Evolutionary conservation across 2,888 invertebrate species (phyloP), one percentile per base, ranked within the genome.

Genomic region (Doris montereyensis): DNA sequence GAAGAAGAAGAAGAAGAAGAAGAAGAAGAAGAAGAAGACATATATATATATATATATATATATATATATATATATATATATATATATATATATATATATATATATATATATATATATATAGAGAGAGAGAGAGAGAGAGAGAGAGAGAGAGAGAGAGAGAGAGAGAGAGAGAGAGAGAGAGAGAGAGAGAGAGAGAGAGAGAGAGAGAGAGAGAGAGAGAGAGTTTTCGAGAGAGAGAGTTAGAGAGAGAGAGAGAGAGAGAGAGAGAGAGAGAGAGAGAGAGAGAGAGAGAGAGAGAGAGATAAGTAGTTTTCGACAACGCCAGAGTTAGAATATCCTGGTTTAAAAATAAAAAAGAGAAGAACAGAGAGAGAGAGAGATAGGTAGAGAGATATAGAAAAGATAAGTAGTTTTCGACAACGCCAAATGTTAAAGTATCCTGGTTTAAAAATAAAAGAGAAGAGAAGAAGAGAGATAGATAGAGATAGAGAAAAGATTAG

Each of bases 231-330:
- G 70, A 2, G 70, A 28, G 70, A 8, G 70, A 8, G 30, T 8
- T 30, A 8, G 70, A 5, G 70, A 8, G 32, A 28, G 70, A 32
- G 32, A 35, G 65, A 35, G 67, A 41, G 76, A 28, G 41, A 67
- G 76, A 35, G 75, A 24, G 58, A 28, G 24, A 28, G 32, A 74
- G 34, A 62, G 62, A 60, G 28, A 60, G 75, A 10, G 58, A n/a
- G 75, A 24, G 24, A 30, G 34, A 30, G 70, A n/a, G 3, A 70
- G 30, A 65, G 67, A 65, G 3, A n/a, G n/a, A n/a, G n/a, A n/a
- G n/a, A n/a, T n/a, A n/a, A n/a, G n/a, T n/a, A n/a, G n/a, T n/a
- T n/a, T 24, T 17, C 13, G 67, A 65, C n/a, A 24, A 30, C 24
- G 28, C 21, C 24, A 65, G 67, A 8, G 67, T 13, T 1, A 10